These are phyloP conservation scores for Arion vulgaris DNA, from an alignment of 1,140 invertebrate species.

Conservation along the genomic window DNA sequence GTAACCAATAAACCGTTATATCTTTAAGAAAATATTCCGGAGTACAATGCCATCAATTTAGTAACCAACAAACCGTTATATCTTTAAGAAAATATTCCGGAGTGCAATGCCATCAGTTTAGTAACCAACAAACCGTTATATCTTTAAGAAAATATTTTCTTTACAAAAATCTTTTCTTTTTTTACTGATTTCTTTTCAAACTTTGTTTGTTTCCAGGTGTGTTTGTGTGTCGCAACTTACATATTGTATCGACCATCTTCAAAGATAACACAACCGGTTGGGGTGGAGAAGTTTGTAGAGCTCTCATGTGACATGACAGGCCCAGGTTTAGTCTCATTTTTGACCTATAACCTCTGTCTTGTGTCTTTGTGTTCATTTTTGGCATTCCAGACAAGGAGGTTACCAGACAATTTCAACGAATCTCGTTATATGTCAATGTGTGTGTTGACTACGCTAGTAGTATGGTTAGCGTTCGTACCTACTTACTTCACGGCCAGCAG, in stretches of 20 bases:
- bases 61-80: too few relatives aligned
- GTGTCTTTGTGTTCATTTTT: constrained; percentile 90
- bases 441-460: constrained; percentile 43
- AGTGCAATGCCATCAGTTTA: too few relatives aligned
- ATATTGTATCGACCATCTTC: constrained; percentile 1
- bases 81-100: too few relatives aligned
- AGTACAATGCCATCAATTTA: too few relatives aligned
- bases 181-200: too few relatives aligned
- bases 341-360: constrained; percentile 89
- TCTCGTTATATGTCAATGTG: constrained; percentile 59
- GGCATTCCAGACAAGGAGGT: constrained; percentile 78
- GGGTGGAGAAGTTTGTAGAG: constrained; percentile 47
- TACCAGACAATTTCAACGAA: constrained; percentile 64
- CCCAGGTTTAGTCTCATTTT: constrained; percentile 38
- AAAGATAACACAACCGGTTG: constrained; percentile 18
- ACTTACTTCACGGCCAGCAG: constrained; percentile 53
- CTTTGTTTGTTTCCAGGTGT: constrained; percentile 31
- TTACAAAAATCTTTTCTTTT: too few relatives aligned
- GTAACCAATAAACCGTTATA: too few relatives aligned
- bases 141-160: too few relatives aligned
- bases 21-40: too few relatives aligned
- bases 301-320: constrained; percentile 42
- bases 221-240: constrained; percentile 29
- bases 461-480: constrained; percentile 57
- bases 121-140: too few relatives aligned